These are phyloP conservation scores for Protonibea diacanthus DNA, from an alignment of 2,797 vertebrate species.

Conservation along the genomic window DNA sequence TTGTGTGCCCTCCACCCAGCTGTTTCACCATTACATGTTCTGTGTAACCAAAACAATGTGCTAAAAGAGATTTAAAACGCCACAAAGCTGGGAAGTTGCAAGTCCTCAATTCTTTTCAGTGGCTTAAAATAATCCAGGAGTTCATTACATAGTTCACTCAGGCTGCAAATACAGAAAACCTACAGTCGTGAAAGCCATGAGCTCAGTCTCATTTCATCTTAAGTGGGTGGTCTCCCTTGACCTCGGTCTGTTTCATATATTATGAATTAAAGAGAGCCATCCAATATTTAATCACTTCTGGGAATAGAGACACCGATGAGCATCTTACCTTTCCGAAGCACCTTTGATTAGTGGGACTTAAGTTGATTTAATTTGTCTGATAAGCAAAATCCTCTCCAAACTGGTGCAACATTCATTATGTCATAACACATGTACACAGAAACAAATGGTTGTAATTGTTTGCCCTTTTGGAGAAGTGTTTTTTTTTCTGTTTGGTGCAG, in stretches of 20 bases:
- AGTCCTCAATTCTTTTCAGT: conserved; percentile 5
- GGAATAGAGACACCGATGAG: conserved; percentile 42
- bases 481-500: conserved; percentile 22
- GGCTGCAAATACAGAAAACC: conserved; percentile 3
- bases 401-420: conserved; percentile 33
- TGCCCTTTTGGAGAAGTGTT: conserved; percentile 40
- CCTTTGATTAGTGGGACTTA: conserved; percentile 50
- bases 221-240: conserved; percentile 31
- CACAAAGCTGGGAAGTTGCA: background rate
- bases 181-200: background rate
- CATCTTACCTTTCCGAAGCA: conserved; percentile 37
- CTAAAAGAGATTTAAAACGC: background rate
- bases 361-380: conserved; percentile 43
- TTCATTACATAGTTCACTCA: background rate
- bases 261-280: conserved; percentile 50
- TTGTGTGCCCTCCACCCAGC: no score
- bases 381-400: conserved; percentile 40
- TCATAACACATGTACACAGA: conserved; percentile 40
- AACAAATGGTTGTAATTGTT: conserved; percentile 53
- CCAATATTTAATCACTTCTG: conserved; percentile 58
- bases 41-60: background rate
- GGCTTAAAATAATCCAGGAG: background rate
- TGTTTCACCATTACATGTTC: background rate
- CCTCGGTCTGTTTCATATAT: conserved; percentile 44
- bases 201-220: conserved; percentile 9